Conservation (phyloP, 2,888 invertebrate species). For the Steinernema carpocapsae region DNA sequence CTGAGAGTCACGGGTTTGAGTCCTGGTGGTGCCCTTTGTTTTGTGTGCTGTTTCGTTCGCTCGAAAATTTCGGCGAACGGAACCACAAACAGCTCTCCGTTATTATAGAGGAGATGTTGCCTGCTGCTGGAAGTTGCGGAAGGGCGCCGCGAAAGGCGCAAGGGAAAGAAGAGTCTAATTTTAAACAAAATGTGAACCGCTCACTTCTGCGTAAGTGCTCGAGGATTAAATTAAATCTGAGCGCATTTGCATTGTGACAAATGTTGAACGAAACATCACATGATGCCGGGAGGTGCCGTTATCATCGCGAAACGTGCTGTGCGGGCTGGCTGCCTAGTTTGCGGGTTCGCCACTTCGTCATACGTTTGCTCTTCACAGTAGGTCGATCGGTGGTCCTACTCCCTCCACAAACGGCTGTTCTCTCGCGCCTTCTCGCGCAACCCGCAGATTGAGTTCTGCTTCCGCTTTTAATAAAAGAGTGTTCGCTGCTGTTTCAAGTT, state of each 20-base stretch:
- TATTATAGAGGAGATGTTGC: too few relatives aligned
- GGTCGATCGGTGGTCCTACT: conserved; percentile 15
- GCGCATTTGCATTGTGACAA: background rate
- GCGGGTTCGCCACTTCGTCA: background rate
- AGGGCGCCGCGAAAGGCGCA: too few relatives aligned
- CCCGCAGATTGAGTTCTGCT: conserved; percentile 12
- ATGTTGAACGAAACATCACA: background rate
- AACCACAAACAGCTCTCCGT: too few relatives aligned
- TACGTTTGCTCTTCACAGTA: conserved; percentile 5
- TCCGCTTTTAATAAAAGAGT: conserved; percentile 11
- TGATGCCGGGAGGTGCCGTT: conserved; percentile 19
- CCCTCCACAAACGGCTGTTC: conserved; percentile 22
- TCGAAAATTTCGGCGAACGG: too few relatives aligned
- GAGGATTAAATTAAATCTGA: conserved; percentile 25
- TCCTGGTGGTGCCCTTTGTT: too few relatives aligned
- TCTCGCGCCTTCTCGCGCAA: background rate
- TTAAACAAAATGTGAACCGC: too few relatives aligned
- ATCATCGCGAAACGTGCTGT: background rate
- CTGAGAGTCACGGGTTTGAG: too few relatives aligned
- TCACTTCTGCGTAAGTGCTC: background rate
- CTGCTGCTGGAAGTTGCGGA: too few relatives aligned
- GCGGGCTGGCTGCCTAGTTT: conserved; percentile 18
- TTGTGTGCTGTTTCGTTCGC: too few relatives aligned
- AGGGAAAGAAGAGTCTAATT: too few relatives aligned
- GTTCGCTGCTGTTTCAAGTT: background rate